A percentile compares a stretch with the other conserved stretches of the same genome.
Conservation (phyloP, 2,113 vertebrate species). For the Gadus macrocephalus region DNA sequence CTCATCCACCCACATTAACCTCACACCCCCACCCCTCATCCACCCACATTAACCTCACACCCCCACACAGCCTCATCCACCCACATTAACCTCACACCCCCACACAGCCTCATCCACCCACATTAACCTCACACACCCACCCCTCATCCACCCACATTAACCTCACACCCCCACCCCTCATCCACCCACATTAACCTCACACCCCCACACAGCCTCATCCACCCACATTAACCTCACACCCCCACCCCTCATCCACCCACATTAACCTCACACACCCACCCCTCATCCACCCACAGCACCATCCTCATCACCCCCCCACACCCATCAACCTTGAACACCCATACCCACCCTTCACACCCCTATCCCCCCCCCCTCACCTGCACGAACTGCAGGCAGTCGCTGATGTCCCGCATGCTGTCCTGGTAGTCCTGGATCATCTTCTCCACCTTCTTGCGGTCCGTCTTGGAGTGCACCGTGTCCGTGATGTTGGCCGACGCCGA, state of each 20-base stretch:
- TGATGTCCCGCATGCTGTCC: slow-evolving; percentile 67
- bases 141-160: neutral
- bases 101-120: neutral
- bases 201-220: too few species aligned
- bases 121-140: too few species aligned
- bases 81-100: neutral
- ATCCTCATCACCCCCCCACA: too few species aligned
- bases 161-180: neutral
- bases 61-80: too few species aligned
- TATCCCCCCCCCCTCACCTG: slow-evolving; percentile 51
- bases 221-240: neutral
- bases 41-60: too few species aligned
- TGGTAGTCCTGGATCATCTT: slow-evolving; percentile 73
- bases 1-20: neutral
- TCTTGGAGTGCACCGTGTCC: slow-evolving; percentile 71
- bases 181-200: too few species aligned
- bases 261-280: too few species aligned
- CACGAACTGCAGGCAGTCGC: slow-evolving; percentile 70
- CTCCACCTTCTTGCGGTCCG: slow-evolving; percentile 73
- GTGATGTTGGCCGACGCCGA: slow-evolving; percentile 74
- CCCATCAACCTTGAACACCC: neutral
- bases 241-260: neutral
- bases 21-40: neutral
- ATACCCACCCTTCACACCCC: neutral
- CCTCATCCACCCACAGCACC: too few species aligned